Conservation (phyloP, 2,797 vertebrate genomes). For the Epinephelus malabaricus region DNA sequence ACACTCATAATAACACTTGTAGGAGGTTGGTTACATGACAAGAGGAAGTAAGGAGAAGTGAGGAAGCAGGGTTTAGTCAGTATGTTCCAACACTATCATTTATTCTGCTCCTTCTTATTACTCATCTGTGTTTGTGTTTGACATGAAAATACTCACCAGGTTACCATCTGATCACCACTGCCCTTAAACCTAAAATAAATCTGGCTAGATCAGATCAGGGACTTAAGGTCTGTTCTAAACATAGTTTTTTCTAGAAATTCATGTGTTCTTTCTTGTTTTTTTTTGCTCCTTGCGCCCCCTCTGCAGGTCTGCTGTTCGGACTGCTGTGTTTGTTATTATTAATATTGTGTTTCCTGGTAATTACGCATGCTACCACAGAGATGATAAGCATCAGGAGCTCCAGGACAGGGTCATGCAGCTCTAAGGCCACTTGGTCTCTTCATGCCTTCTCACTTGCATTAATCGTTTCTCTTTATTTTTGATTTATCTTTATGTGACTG, state of each 20-base stretch:
- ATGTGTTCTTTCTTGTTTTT: background rate
- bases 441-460: conserved; percentile 9
- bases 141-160: conserved; percentile 22
- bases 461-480: conserved; percentile 1
- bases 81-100: conserved; percentile 26
- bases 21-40: background rate
- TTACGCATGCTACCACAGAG: conserved; percentile 20
- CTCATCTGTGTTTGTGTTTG: conserved; percentile 18
- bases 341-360: conserved; percentile 21
- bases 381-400: conserved; percentile 11
- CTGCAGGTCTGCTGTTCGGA: conserved; percentile 4
- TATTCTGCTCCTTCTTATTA: conserved; percentile 41
- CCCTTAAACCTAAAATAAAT: conserved; percentile 3
- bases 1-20: conserved; percentile 36
- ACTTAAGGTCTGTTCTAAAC: background rate
- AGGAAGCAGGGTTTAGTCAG: conserved; percentile 23
- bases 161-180: conserved; percentile 18
- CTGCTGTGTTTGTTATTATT: conserved; percentile 3
- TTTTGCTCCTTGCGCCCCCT: background rate
- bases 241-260: background rate
- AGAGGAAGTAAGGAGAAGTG: conserved; percentile 3
- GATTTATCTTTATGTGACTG: conserved; percentile 15
- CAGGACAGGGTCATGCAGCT: background rate
- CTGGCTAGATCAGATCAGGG: conserved; percentile 1
- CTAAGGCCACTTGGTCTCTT: background rate